Base-by-base conservation (phyloP, 2,113 vertebrate species). In the Agapornis roseicollis region DNA sequence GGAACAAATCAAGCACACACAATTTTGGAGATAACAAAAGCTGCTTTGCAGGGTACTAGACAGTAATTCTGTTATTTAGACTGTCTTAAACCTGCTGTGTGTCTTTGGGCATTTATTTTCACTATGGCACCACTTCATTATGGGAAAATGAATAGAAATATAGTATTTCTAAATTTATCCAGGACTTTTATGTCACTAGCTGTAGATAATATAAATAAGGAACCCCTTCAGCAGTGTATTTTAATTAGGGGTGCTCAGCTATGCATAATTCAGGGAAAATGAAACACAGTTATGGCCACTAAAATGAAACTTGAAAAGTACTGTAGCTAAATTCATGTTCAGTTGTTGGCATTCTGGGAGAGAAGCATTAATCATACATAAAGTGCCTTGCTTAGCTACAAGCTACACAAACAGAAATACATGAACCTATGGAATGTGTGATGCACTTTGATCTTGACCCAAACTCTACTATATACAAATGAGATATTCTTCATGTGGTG, bases 341-440 rank as follows among this genome's bases (percentile, higher is more conserved):
- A 61, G 33, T 49, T 68, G 17, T 31, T 68, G 63, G 58, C 13
- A 24, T 29, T 33, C 41, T 58, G 37, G 17, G 56, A 66, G 46
- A 49, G 56, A 65, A 88, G 41, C 3, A 0, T 71, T 63, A 42
- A 17, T 87, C 72, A 27, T 11, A 41, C 20, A 61, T 46, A 52
- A 66, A 44, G 64, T 19, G 60, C 23, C 8, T 17, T 17, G 37
- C 42, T n/a, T 47, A 55, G 50, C 46, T 78, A 18, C 8, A 23
- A 37, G 46, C n/a, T 47, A 12, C 53, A 52, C 46, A 56, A 73
- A 55, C 11, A 50, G 25, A 79, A 93, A n/a, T 7, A 31, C 3
- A 12, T 2, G 4, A 52, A 18, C 11, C 37, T 56, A 29, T 4
- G n/a, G 61, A 68, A 78, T 7, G 6, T 0, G 0, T 16, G 37